A percentile compares a stretch with the other conserved stretches of the same genome.
Conservation (phyloP, 1,140 invertebrate genomes). For the Drosophila pachea region DNA sequence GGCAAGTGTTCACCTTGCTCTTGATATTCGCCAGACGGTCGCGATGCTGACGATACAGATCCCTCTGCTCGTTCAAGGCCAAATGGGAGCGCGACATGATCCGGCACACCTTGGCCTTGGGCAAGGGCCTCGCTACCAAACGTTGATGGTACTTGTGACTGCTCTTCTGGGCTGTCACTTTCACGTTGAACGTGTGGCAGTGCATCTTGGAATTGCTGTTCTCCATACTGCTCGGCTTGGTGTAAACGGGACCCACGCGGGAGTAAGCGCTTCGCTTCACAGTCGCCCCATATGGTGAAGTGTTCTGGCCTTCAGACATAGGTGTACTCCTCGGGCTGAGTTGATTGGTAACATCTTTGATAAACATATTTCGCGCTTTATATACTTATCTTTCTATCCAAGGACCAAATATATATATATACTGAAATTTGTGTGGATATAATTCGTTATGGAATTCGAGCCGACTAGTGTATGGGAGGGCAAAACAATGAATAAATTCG, state of each 20-base stretch:
- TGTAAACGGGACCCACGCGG: constrained; percentile 53
- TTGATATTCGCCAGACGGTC: constrained; percentile 61
- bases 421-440: constrained; percentile 29
- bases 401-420: constrained; percentile 29
- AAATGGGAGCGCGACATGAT: constrained; percentile 36
- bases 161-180: constrained; percentile 26
- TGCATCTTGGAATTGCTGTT: constrained; percentile 18
- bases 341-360: constrained; percentile 34
- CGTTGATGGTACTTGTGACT: constrained; percentile 54
- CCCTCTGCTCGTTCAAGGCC: constrained; percentile 54
- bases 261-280: constrained; percentile 48
- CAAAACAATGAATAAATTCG: neutral
- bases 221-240: constrained; percentile 19
- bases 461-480: neutral
- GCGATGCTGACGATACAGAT: constrained; percentile 60
- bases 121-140: constrained; percentile 21
- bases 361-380: constrained; percentile 43
- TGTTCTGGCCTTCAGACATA: constrained; percentile 2
- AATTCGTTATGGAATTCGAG: constrained; percentile 20
- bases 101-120: constrained; percentile 1
- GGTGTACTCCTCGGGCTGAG: constrained; percentile 1
- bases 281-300: constrained; percentile 48
- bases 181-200: constrained; percentile 56
- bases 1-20: constrained; percentile 58
- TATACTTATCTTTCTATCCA: neutral